A percentile compares a stretch with the other conserved stretches of the same genome.
Evolutionary conservation across 2,888 invertebrate species (phyloP).

Genomic region (Pachymerium ferrugineum): DNA sequence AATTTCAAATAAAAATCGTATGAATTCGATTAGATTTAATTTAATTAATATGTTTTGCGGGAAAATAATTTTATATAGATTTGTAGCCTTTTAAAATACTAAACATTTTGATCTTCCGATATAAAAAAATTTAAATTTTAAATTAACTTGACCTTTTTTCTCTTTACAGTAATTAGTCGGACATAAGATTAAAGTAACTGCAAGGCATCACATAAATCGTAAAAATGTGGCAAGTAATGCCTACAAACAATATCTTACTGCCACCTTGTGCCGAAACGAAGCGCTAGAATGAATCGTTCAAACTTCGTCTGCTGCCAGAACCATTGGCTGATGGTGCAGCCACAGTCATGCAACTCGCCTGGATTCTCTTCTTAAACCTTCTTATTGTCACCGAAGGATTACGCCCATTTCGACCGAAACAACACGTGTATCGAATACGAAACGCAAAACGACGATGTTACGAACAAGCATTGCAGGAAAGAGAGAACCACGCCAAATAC

Average conservation of each 20-base stretch:
- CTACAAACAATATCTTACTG: neutral
- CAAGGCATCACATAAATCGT: too few relatives aligned
- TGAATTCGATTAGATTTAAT: too few relatives aligned
- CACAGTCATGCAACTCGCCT: conserved; percentile 1
- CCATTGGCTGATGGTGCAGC: conserved; percentile 10
- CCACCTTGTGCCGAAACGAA: neutral
- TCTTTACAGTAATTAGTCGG: too few relatives aligned
- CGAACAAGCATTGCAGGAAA: conserved; percentile 30
- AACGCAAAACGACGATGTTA: neutral
- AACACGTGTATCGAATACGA: neutral
- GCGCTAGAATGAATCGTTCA: neutral
- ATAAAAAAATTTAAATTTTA: too few relatives aligned
- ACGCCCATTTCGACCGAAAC: conserved; percentile 6
- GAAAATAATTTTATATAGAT: too few relatives aligned
- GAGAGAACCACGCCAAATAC: conserved; percentile 43
- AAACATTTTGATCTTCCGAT: too few relatives aligned
- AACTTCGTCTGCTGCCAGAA: conserved; percentile 25
- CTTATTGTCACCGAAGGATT: conserved; percentile 15
- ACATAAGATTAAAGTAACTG: too few relatives aligned
- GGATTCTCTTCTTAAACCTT: conserved; percentile 1
- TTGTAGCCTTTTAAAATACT: too few relatives aligned
- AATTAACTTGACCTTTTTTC: too few relatives aligned
- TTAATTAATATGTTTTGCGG: too few relatives aligned
- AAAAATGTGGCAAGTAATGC: too few relatives aligned
- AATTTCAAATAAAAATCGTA: too few relatives aligned